Percentiles rank a stretch among this genome's conserved stretches.
phyloP scores from a whole-genome alignment of 1,140 invertebrate species.

The Oreohelix idahoensis region DNA sequence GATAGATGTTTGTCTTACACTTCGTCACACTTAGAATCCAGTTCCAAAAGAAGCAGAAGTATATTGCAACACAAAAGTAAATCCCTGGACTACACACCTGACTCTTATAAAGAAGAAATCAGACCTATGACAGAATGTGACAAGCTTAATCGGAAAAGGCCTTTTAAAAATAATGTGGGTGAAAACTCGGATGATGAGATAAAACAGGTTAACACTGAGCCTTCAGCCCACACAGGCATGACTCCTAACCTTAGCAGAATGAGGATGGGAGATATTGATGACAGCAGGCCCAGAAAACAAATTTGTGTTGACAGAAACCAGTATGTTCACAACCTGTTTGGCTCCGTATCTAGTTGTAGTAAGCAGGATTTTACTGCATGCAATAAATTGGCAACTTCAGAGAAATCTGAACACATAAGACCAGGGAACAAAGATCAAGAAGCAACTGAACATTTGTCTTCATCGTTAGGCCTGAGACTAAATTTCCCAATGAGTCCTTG shows the following conservation, averaged over 20 bases:
- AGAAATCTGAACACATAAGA: background rate
- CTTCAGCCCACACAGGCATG: background rate
- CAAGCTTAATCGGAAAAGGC: background rate
- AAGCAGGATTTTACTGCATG: background rate
- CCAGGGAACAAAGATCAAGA: background rate
- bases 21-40: background rate
- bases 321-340: conserved; percentile 3
- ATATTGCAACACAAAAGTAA: conserved; percentile 6
- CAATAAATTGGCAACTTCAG: background rate
- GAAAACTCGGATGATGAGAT: background rate
- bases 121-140: background rate
- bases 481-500: background rate
- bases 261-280: background rate
- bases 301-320: background rate
- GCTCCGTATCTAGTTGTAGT: background rate
- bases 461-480: background rate
- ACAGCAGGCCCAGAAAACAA: background rate
- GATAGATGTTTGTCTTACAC: conserved; percentile 20
- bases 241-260: conserved; percentile 23
- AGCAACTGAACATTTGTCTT: background rate
- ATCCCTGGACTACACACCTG: background rate
- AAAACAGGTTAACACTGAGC: background rate
- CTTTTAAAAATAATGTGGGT: background rate
- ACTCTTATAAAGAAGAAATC: background rate
- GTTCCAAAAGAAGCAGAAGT: background rate